Evolutionary conservation across 2,797 vertebrate genomes (phyloP).

Genomic region (Acanthopagrus latus): DNA sequence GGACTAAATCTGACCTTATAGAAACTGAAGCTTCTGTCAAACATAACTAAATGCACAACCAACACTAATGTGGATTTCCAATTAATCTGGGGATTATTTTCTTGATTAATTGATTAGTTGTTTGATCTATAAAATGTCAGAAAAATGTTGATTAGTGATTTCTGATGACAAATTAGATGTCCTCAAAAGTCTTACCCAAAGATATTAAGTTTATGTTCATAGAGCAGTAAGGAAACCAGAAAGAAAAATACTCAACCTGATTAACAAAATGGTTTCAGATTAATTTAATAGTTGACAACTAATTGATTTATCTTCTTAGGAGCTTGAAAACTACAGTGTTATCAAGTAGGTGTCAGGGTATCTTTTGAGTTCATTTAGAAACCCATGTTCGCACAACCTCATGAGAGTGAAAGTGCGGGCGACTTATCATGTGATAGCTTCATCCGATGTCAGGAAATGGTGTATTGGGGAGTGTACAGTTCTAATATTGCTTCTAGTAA

Average conservation of each 20-base stretch:
- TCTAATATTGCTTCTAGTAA: slow-evolving; percentile 23
- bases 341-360: background rate
- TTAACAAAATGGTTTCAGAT: too few species aligned
- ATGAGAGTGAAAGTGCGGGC: background rate
- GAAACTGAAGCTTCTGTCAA: background rate
- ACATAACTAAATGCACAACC: background rate
- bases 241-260: too few species aligned
- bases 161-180: too few species aligned
- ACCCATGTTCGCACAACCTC: background rate
- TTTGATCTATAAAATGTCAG: too few species aligned
- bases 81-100: too few species aligned
- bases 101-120: too few species aligned
- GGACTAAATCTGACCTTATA: slow-evolving; percentile 19
- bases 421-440: slow-evolving; percentile 2
- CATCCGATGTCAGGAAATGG: background rate
- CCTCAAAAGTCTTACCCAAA: too few species aligned
- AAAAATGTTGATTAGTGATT: too few species aligned
- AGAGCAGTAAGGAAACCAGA: too few species aligned
- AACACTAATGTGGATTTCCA: background rate
- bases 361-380: background rate
- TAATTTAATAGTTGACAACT: too few species aligned
- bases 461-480: background rate
- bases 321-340: background rate
- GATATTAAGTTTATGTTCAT: too few species aligned
- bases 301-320: background rate